These are phyloP conservation scores for Poeciliopsis retropinna DNA, from an alignment of 2,113 vertebrate genomes.

Conservation along the genomic window DNA sequence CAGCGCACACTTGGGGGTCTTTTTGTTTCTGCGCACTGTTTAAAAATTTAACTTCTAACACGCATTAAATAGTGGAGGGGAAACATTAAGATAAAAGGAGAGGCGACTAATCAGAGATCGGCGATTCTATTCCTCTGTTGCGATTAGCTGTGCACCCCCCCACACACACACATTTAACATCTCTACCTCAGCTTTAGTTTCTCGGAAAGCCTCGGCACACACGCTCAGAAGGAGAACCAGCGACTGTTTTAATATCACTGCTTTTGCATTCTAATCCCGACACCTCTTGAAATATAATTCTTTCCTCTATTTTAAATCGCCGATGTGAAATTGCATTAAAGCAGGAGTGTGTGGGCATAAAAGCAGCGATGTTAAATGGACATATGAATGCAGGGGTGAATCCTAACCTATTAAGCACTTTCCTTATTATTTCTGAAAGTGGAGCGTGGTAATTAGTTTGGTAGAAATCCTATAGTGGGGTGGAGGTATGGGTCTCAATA, in stretches of 20 bases:
- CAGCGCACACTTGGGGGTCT: conserved; percentile 63
- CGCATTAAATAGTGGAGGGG: conserved; percentile 39
- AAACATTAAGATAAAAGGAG: conserved; percentile 64
- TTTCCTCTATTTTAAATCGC: conserved; percentile 67
- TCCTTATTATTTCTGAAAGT: conserved; percentile 81
- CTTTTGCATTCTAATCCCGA: conserved; percentile 75
- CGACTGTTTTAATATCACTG: conserved; percentile 70
- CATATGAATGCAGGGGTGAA: conserved; percentile 78
- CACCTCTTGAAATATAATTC: conserved; percentile 77
- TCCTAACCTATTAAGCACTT: conserved; percentile 80
- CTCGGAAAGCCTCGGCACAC: conserved; percentile 31
- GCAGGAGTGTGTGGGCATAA: conserved; percentile 70
- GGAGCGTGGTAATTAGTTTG: conserved; percentile 81
- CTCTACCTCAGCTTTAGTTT: conserved; percentile 61
- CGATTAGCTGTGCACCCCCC: conserved; percentile 61
- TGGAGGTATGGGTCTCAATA: conserved; percentile 76
- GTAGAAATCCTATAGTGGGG: conserved; percentile 75
- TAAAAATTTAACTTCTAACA: conserved; percentile 69
- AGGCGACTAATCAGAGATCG: conserved; percentile 69
- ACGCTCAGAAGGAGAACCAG: conserved; percentile 29
- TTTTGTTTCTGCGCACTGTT: conserved; percentile 67
- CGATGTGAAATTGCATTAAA: conserved; percentile 77
- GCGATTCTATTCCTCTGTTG: conserved; percentile 57
- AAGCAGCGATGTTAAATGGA: conserved; percentile 75
- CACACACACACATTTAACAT: conserved; percentile 68